A percentile compares a stretch with the other conserved stretches of the same genome.
Conservation (phyloP, 2,113 vertebrate genomes). For the Ameiurus melas region DNA sequence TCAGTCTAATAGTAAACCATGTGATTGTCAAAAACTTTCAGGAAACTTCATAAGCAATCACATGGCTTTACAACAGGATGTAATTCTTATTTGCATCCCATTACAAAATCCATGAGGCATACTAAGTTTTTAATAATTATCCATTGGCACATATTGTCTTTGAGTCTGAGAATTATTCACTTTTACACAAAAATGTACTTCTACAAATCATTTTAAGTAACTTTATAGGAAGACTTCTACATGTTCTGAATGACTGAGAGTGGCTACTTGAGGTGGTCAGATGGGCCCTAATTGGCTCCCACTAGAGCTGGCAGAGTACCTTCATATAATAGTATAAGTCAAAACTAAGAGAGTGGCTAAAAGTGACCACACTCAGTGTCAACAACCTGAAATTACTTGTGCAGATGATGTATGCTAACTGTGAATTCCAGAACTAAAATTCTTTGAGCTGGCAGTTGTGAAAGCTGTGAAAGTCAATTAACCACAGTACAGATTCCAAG, state of each 20-base stretch:
- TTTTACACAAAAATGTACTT: neutral
- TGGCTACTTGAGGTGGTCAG: neutral
- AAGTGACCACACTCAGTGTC: slow-evolving; percentile 9
- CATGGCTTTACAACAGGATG: neutral
- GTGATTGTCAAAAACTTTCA: slow-evolving; percentile 13
- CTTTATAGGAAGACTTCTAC: slow-evolving; percentile 38
- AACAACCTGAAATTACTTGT: slow-evolving; percentile 22
- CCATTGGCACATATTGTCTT: neutral
- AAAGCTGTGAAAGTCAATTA: slow-evolving; percentile 9
- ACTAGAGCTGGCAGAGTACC: neutral
- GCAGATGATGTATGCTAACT: slow-evolving; percentile 2
- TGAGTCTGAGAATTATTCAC: neutral
- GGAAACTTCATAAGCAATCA: slow-evolving; percentile 10
- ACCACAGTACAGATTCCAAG: slow-evolving; percentile 27
- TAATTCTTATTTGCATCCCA: slow-evolving; percentile 7
- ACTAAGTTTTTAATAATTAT: slow-evolving; percentile 5
- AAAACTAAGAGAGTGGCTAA: neutral
- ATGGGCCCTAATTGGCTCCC: neutral
- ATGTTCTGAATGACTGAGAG: neutral
- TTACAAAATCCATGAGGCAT: neutral
- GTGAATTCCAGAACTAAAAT: slow-evolving; percentile 4
- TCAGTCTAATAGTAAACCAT: neutral
- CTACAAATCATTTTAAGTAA: neutral
- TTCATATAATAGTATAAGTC: neutral
- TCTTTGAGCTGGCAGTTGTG: slow-evolving; percentile 38